phyloP scores from a whole-genome alignment of 2,888 invertebrate species.

The Hesperia comma region DNA sequence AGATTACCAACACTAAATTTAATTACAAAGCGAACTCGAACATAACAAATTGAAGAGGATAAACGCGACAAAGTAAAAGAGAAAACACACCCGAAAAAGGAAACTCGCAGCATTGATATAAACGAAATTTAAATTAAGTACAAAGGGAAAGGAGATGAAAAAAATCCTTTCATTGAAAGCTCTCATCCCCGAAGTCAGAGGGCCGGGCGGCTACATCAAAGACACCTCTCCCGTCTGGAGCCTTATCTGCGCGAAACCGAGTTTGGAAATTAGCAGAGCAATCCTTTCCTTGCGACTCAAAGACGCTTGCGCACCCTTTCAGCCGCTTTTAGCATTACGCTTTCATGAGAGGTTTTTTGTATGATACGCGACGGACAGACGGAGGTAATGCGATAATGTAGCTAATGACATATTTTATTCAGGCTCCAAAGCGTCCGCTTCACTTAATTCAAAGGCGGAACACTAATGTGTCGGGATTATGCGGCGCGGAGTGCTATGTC shows the following conservation, averaged over 20 bases:
- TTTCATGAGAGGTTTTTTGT: slow-evolving; percentile 71
- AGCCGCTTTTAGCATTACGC: slow-evolving; percentile 70
- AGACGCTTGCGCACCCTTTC: slow-evolving; percentile 78
- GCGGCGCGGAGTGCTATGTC: slow-evolving; percentile 50
- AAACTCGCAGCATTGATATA: slow-evolving; percentile 84
- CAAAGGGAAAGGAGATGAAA: slow-evolving; percentile 83
- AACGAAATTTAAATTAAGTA: slow-evolving; percentile 85
- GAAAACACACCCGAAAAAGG: slow-evolving; percentile 82
- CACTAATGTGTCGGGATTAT: slow-evolving; percentile 55
- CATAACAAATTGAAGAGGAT: slow-evolving; percentile 83
- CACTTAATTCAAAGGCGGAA: slow-evolving; percentile 51
- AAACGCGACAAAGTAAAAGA: slow-evolving; percentile 84
- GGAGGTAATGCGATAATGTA: slow-evolving; percentile 64
- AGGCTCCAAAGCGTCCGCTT: slow-evolving; percentile 57
- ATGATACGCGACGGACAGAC: slow-evolving; percentile 61
- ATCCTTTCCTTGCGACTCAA: slow-evolving; percentile 55
- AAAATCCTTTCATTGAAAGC: slow-evolving; percentile 84
- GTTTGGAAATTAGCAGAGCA: slow-evolving; percentile 80
- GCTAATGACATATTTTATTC: slow-evolving; percentile 76
- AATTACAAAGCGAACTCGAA: slow-evolving; percentile 82
- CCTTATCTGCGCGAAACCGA: slow-evolving; percentile 81
- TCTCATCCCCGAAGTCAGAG: slow-evolving; percentile 81
- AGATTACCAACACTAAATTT: slow-evolving; percentile 83
- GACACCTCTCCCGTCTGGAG: slow-evolving; percentile 75
- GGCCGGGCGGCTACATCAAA: slow-evolving; percentile 82